Percentiles rank a stretch among this genome's conserved stretches.
phyloP scores from a whole-genome alignment of 1,140 invertebrate genomes.

The Steinernema feltiae region DNA sequence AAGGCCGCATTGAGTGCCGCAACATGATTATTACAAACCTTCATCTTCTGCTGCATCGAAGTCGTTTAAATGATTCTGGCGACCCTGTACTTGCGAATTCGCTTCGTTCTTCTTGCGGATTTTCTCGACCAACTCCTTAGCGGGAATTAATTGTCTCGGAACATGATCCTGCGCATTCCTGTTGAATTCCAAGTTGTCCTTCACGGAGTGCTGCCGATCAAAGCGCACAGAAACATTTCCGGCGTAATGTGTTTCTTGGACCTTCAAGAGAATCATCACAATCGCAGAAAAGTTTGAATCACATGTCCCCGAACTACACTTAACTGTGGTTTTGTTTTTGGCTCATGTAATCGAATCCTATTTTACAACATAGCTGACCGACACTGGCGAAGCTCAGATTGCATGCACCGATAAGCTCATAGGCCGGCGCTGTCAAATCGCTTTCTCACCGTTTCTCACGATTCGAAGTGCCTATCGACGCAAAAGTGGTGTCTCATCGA shows the following conservation, averaged over 20 bases:
- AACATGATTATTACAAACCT: not conserved
- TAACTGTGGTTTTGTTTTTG: not conserved
- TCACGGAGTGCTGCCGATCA: not conserved
- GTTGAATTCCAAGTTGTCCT: constrained; percentile 2
- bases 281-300: too few relatives aligned
- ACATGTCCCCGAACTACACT: not conserved
- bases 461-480: not conserved
- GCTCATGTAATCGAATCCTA: not conserved
- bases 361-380: not conserved
- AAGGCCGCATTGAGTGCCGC: not conserved
- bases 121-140: not conserved
- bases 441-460: constrained; percentile 4
- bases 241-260: not conserved
- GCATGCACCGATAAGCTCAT: not conserved
- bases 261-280: too few relatives aligned
- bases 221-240: not conserved
- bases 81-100: not conserved
- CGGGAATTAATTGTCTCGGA: not conserved
- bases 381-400: not conserved
- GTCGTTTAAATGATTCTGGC: not conserved
- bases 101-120: not conserved
- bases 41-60: not conserved
- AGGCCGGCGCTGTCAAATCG: not conserved
- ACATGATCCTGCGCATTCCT: not conserved
- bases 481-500: not conserved